These are phyloP conservation scores for Fregata magnificens DNA, from an alignment of 2,113 vertebrate species.

Conservation along the genomic window DNA sequence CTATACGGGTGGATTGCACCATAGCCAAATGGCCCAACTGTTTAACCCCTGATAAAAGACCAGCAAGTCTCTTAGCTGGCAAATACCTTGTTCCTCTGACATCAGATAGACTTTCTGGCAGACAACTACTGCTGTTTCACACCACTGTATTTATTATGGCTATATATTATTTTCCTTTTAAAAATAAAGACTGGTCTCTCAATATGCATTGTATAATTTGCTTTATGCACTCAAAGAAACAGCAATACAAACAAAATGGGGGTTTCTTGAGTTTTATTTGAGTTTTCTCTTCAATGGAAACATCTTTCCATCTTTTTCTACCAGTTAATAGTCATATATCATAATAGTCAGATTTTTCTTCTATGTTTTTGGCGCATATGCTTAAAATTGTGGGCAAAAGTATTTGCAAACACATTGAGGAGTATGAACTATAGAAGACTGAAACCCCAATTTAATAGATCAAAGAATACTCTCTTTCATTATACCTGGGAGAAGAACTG, in stretches of 20 bases:
- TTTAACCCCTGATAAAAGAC: neutral
- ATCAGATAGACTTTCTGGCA: neutral
- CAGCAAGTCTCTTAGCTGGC: neutral
- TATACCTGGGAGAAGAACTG: neutral
- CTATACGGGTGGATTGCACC: accelerated
- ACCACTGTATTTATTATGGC: neutral
- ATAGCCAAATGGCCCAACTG: neutral
- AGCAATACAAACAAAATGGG: neutral
- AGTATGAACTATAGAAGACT: neutral
- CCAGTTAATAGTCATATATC: neutral
- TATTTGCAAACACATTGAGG: neutral
- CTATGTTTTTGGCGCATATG: neutral
- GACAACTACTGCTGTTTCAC: neutral
- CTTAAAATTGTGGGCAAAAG: neutral
- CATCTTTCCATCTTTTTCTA: neutral
- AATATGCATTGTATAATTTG: neutral
- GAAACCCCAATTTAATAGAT: neutral
- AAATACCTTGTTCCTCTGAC: neutral
- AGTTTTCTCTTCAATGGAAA: neutral
- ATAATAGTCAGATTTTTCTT: neutral
- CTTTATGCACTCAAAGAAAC: neutral
- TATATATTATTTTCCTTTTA: neutral
- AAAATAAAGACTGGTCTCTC: neutral
- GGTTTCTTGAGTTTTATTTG: neutral
- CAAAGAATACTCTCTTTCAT: neutral